Evolutionary conservation across 2,113 vertebrate species (phyloP), one percentile per base, ranked within the genome.

Genomic region (Catharus bicknelli): DNA sequence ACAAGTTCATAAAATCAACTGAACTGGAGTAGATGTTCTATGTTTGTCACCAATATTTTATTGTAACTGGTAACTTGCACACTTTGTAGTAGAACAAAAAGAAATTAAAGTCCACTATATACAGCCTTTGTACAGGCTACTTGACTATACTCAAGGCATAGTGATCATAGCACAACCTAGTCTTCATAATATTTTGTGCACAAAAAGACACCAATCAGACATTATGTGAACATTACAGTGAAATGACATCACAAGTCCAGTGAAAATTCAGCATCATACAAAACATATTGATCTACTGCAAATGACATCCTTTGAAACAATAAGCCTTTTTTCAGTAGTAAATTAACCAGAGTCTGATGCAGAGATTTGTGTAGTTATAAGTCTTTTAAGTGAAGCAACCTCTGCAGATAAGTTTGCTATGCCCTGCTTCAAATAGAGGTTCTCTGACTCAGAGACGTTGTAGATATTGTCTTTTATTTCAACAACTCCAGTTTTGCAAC

Each of bases 1-100:
- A 92, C 90, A 96, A 88, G 64, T 85, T 93, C 90, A 90, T 83
- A 85, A 92, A 97, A 96, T 90, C 93, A 96, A 95, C 74, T 86
- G 93, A 96, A 90, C 76, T 73, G 83, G 80, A 96, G 79, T 91
- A 95, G 78, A 79, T 87, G 79, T 89, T 95, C 78, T 96, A 95
- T 96, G 94, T 95, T 94, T 97, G 97, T 98, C 97, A 98, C 97
- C 98, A 97, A 97, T 97, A 96, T 96, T 99, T 99, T 99, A 99
- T 99, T 99, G 96, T 98, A 98, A 98, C 98, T 97, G 98, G 98
- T 95, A 98, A 98, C 97, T 96, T 96, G 96, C 97, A 98, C 96
- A 66, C 94, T 98, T 97, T 98, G 97, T 97, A 98, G 97, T 80
- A 98, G 97, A 97, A 96, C 92, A 96, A 92, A 92, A 95, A 90